A percentile compares a stretch with the other conserved stretches of the same genome.
These are phyloP conservation scores for Leucophenga montana DNA, from an alignment of 2,888 invertebrate species.

Conservation along the genomic window DNA sequence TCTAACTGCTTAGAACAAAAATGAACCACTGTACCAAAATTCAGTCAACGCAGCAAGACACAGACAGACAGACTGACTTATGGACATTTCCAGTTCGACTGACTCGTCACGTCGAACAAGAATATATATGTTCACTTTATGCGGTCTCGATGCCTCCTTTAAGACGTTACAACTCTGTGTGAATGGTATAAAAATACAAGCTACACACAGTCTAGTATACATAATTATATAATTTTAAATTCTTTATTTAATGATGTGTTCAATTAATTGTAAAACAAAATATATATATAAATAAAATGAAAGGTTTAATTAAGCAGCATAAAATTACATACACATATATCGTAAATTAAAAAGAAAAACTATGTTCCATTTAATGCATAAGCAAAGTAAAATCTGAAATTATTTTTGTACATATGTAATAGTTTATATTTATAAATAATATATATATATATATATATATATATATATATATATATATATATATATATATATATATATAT, in stretches of 20 bases:
- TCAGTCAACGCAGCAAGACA: too few species aligned
- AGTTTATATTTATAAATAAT: constrained; percentile 23
- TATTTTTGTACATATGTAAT: constrained; percentile 23
- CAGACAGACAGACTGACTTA: too few species aligned
- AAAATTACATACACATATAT: not conserved
- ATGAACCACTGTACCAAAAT: too few species aligned
- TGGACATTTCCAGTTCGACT: too few species aligned
- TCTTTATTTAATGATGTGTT: constrained; percentile 22
- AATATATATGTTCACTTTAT: too few species aligned
- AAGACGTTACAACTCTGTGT: too few species aligned
- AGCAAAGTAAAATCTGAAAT: constrained; percentile 7
- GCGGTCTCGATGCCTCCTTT: too few species aligned
- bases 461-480: constrained; percentile 17
- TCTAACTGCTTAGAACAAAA: too few species aligned
- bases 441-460: constrained; percentile 30
- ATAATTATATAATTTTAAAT: constrained; percentile 1
- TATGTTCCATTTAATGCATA: constrained; percentile 24
- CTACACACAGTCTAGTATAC: not conserved
- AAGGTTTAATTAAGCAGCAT: not conserved
- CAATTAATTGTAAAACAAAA: constrained; percentile 22
- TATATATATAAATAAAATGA: constrained; percentile 6
- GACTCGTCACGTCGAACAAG: too few species aligned
- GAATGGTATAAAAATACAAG: too few species aligned
- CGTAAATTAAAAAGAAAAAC: constrained; percentile 5
- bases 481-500: too few species aligned